These are phyloP conservation scores for Stegophylla sp. DNA, from an alignment of 2,888 invertebrate genomes.

Conservation along the genomic window DNA sequence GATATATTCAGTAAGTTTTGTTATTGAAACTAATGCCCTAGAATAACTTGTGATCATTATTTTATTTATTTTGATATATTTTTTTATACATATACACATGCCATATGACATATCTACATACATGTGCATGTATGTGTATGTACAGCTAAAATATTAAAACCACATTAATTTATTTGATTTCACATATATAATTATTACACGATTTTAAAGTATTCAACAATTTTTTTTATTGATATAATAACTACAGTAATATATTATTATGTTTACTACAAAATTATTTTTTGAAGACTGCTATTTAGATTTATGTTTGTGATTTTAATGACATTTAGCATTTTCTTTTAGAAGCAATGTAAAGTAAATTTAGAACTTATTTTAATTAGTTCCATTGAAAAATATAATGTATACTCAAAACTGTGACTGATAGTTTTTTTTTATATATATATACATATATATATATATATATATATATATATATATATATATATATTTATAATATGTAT, in stretches of 20 bases:
- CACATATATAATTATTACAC: slow-evolving; percentile 12
- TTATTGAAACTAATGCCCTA: slow-evolving; percentile 11
- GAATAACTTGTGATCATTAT: slow-evolving; percentile 11
- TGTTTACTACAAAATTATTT: slow-evolving; percentile 35
- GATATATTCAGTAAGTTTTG: neutral
- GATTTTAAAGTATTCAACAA: neutral
- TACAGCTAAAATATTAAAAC: slow-evolving; percentile 10
- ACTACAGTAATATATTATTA: slow-evolving; percentile 24
- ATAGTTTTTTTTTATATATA: slow-evolving; percentile 34
- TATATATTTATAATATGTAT: slow-evolving; percentile 13
- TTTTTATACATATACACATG: neutral
- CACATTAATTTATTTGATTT: neutral
- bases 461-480: neutral
- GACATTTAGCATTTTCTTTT: slow-evolving; percentile 45
- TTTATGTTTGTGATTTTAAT: slow-evolving; percentile 55
- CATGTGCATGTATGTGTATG: neutral
- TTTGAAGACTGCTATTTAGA: slow-evolving; percentile 57
- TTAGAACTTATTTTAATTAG: slow-evolving; percentile 29
- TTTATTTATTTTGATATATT: neutral
- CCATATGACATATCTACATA: neutral
- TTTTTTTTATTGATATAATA: slow-evolving; percentile 20
- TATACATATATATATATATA: neutral
- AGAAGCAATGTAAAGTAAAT: slow-evolving; percentile 22
- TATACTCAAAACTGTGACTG: slow-evolving; percentile 52
- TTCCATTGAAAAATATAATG: slow-evolving; percentile 30